These are phyloP conservation scores for Lepas anatifera DNA, from an alignment of 2,888 invertebrate species.

Conservation along the genomic window DNA sequence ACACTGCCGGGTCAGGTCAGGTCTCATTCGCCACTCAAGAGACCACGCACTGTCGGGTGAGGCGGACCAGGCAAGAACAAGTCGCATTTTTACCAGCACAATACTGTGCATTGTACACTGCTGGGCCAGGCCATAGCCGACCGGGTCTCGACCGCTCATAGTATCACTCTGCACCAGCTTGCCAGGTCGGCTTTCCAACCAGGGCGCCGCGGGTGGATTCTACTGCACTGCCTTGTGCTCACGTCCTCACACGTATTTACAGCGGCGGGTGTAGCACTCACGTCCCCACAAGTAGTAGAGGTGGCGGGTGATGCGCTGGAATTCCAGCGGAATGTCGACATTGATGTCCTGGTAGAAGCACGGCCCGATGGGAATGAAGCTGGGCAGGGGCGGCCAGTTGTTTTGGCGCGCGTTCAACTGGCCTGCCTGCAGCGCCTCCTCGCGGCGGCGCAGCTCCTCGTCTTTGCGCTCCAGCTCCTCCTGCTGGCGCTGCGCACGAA, in stretches of 20 bases:
- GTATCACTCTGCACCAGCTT: constrained; percentile 81
- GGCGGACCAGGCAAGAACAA: too few relatives aligned
- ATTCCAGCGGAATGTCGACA: constrained; percentile 94
- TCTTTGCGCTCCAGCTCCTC: constrained; percentile 87
- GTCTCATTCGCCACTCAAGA: constrained; percentile 68
- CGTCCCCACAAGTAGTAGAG: constrained; percentile 95
- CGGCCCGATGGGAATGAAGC: constrained; percentile 83
- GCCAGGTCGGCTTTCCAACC: too few relatives aligned
- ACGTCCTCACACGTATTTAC: neutral
- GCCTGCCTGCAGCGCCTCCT: constrained; percentile 62
- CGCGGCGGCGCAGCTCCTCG: constrained; percentile 71
- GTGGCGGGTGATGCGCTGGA: constrained; percentile 88
- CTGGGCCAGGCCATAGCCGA: too few relatives aligned
- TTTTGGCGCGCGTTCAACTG: constrained; percentile 50
- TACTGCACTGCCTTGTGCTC: too few relatives aligned
- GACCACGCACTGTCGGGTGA: constrained; percentile 81
- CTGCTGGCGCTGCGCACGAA: constrained; percentile 52
- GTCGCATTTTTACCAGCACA: too few relatives aligned
- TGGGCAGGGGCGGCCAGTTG: constrained; percentile 97
- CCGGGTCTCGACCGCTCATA: too few relatives aligned
- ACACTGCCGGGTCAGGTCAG: too few relatives aligned
- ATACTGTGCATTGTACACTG: too few relatives aligned
- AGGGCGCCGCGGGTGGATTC: too few relatives aligned
- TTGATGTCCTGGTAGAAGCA: constrained; percentile 99
- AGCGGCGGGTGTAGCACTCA: constrained; percentile 53